phyloP scores from a whole-genome alignment of 2,888 invertebrate species.

The Drosophila peninsularis region DNA sequence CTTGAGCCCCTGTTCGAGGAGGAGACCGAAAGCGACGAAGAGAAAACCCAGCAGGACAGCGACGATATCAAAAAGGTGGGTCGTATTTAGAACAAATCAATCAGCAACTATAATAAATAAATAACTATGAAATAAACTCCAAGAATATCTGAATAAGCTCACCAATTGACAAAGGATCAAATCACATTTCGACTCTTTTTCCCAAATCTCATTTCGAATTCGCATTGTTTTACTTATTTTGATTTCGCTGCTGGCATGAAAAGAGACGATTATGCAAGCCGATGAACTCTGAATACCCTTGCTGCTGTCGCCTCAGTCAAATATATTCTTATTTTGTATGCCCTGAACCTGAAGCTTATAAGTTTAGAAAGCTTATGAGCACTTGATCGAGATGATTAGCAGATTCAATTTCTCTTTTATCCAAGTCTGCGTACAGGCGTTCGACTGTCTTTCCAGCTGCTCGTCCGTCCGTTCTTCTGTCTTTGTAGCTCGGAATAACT shows the following conservation, averaged over 20 bases:
- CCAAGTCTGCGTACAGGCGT: too few relatives aligned
- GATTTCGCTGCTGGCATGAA: constrained; percentile 23
- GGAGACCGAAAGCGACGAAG: constrained; percentile 89
- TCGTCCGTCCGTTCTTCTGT: not conserved
- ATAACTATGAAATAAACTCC: not conserved
- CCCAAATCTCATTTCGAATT: not conserved
- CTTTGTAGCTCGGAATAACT: too few relatives aligned
- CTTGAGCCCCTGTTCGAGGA: constrained; percentile 93
- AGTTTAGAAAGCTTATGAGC: too few relatives aligned
- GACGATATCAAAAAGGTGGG: constrained; percentile 85
- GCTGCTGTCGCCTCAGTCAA: not conserved
- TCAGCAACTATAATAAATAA: constrained; percentile 4
- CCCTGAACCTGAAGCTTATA: too few relatives aligned
- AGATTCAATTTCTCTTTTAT: too few relatives aligned
- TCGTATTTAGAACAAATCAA: constrained; percentile 80
- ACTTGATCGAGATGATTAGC: too few relatives aligned
- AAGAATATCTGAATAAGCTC: not conserved
- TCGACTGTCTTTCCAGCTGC: not conserved
- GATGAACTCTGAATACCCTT: constrained; percentile 10
- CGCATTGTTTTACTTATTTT: not conserved
- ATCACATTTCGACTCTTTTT: constrained; percentile 2
- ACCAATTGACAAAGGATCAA: constrained; percentile 11
- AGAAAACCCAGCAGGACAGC: constrained; percentile 84
- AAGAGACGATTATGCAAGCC: not conserved
- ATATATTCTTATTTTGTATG: not conserved